Percentiles rank a stretch among this genome's conserved stretches.
phyloP scores from a whole-genome alignment of 1,140 invertebrate genomes.

The Leucophenga varia region DNA sequence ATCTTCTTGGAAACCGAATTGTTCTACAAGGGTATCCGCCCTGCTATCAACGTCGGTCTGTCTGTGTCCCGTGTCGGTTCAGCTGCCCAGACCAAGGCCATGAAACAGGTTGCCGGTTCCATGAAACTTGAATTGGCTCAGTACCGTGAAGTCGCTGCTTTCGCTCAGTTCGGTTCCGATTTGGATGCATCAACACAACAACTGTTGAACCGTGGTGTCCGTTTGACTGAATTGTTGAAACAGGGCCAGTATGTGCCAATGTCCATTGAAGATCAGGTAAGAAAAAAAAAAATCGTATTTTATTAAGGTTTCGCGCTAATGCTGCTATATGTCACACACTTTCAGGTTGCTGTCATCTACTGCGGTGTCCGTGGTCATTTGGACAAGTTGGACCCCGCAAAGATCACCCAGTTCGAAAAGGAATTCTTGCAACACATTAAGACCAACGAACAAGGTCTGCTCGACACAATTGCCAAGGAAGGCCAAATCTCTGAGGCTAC shows the following conservation, averaged over 20 bases:
- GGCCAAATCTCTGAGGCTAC: conserved; percentile 89
- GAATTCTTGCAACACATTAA: conserved; percentile 91
- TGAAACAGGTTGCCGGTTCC: conserved; percentile 99
- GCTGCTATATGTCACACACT: too few species aligned
- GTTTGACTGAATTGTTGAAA: conserved; percentile 98
- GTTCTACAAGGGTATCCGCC: conserved; percentile 99
- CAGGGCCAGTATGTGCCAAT: conserved; percentile 99
- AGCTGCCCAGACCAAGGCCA: conserved; percentile 99
- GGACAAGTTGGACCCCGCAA: conserved; percentile 97
- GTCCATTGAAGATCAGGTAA: conserved; percentile 98
- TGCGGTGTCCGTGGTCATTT: conserved; percentile 98
- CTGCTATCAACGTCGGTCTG: conserved; percentile 99
- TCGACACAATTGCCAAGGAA: conserved; percentile 90
- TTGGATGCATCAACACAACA: conserved; percentile 99
- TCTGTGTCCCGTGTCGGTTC: conserved; percentile 99
- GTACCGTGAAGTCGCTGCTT: conserved; percentile 99
- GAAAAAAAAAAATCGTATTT: too few species aligned
- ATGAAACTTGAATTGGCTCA: conserved; percentile 99
- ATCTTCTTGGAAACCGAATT: conserved; percentile 99
- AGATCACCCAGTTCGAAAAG: conserved; percentile 97
- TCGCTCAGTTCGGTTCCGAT: conserved; percentile 99
- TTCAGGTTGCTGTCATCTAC: conserved; percentile 95
- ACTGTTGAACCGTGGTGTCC: conserved; percentile 96
- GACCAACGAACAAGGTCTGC: conserved; percentile 80
- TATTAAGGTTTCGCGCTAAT: too few species aligned